A percentile compares a stretch with the other conserved stretches of the same genome.
phyloP scores from a whole-genome alignment of 2,113 vertebrate genomes.

The Centrocercus urophasianus region DNA sequence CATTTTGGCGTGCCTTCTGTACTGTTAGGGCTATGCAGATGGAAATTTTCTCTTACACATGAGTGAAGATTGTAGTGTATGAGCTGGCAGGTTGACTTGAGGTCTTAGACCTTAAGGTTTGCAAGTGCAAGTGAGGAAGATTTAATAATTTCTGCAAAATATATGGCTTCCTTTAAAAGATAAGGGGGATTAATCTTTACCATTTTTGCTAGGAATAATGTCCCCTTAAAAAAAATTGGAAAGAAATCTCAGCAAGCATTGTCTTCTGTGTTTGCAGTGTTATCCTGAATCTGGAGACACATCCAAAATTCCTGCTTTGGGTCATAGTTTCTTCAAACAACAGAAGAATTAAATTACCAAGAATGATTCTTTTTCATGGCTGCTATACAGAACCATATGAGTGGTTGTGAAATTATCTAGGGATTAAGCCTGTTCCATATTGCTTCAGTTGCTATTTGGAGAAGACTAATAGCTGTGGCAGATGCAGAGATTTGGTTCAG shows the following conservation, averaged over 20 bases:
- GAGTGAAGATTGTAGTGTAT: background rate
- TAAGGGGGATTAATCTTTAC: background rate
- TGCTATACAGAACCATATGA: slow-evolving; percentile 42
- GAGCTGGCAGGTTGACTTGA: background rate
- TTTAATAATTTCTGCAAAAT: background rate
- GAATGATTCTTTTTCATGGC: slow-evolving; percentile 33
- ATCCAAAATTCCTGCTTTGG: slow-evolving; percentile 25
- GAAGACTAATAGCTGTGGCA: slow-evolving; percentile 50
- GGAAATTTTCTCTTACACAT: background rate
- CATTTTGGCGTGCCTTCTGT: background rate
- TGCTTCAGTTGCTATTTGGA: slow-evolving; percentile 58
- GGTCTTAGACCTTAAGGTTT: background rate
- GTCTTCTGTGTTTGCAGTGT: background rate
- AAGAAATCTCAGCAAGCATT: slow-evolving; percentile 6
- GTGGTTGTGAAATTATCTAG: slow-evolving; percentile 53
- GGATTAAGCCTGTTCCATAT: slow-evolving; percentile 53
- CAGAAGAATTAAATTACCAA: slow-evolving; percentile 46
- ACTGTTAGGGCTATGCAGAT: background rate
- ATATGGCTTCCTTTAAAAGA: background rate
- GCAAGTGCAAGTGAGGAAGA: background rate
- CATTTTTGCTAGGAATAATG: background rate
- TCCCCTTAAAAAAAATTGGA: background rate
- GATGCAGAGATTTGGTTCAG: background rate
- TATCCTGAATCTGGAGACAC: background rate
- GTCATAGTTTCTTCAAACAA: slow-evolving; percentile 43